phyloP scores from a whole-genome alignment of 2,888 invertebrate species.

The Agrochola lota region DNA sequence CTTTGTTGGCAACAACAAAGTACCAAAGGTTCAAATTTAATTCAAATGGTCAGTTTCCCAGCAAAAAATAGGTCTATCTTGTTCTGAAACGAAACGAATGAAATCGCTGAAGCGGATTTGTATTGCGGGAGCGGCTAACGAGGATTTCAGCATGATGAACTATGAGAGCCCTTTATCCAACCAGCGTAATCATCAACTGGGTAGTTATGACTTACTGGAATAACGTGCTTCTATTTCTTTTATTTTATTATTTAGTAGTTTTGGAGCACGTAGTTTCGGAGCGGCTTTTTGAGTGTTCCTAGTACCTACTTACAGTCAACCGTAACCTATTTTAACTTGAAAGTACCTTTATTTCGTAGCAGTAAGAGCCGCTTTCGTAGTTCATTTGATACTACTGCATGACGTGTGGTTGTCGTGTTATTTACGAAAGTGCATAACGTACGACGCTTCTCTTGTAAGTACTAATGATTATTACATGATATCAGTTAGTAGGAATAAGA shows the following conservation, averaged over 20 bases:
- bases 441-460: neutral
- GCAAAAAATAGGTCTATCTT: constrained; percentile 76
- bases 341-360: constrained; percentile 3
- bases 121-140: constrained; percentile 86
- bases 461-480: neutral
- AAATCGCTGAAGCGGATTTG: constrained; percentile 84
- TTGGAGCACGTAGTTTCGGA: constrained; percentile 22
- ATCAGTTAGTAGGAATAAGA: neutral
- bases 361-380: neutral
- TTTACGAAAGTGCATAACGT: neutral
- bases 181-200: constrained; percentile 70
- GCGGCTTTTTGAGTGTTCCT: constrained; percentile 6
- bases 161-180: constrained; percentile 78
- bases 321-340: neutral
- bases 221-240: constrained; percentile 58
- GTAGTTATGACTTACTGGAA: constrained; percentile 66
- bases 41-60: constrained; percentile 76
- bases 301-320: neutral
- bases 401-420: neutral
- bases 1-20: constrained; percentile 37
- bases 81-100: constrained; percentile 75
- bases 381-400: neutral
- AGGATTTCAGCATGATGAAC: constrained; percentile 84
- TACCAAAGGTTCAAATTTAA: constrained; percentile 55
- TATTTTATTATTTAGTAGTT: constrained; percentile 37